Conservation (phyloP, 2,797 vertebrate genomes). For the Melanotaenia boesemani region DNA sequence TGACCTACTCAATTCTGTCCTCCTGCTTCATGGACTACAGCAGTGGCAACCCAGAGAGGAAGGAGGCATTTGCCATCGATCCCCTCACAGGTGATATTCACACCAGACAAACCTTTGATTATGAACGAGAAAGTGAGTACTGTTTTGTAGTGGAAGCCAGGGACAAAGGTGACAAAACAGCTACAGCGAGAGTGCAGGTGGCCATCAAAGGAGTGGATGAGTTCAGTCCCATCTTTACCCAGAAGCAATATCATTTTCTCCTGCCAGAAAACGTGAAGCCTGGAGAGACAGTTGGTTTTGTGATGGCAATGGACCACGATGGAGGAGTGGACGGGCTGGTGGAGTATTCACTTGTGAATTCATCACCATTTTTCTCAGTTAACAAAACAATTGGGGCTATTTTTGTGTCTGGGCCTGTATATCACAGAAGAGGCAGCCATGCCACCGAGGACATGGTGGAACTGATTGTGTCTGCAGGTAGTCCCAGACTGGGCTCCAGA, state of each 20-base stretch:
- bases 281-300: conserved; percentile 86
- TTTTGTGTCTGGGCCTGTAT: conserved; percentile 82
- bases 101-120: conserved; percentile 90
- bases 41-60: conserved; percentile 75
- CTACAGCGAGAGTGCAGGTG: conserved; percentile 87
- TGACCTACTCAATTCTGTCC: conserved; percentile 90
- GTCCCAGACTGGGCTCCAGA: conserved; percentile 87
- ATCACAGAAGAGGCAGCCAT: conserved; percentile 72
- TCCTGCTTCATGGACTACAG: conserved; percentile 84
- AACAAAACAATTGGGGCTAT: conserved; percentile 88
- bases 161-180: conserved; percentile 87
- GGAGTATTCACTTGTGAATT: conserved; percentile 85
- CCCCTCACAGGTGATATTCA: conserved; percentile 89
- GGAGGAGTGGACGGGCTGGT: conserved; percentile 91
- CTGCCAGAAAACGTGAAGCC: conserved; percentile 80
- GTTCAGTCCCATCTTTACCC: conserved; percentile 92
- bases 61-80: conserved; percentile 89
- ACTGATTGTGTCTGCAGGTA: conserved; percentile 86
- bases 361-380: conserved; percentile 87
- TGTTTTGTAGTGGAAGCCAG: conserved; percentile 91
- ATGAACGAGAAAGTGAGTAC: conserved; percentile 87
- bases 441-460: conserved; percentile 77
- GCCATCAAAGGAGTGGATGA: conserved; percentile 90
- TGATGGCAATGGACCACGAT: conserved; percentile 90
- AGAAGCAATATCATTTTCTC: conserved; percentile 88